Conservation (phyloP, 2,113 vertebrate genomes). For the Chaetops frenatus region DNA sequence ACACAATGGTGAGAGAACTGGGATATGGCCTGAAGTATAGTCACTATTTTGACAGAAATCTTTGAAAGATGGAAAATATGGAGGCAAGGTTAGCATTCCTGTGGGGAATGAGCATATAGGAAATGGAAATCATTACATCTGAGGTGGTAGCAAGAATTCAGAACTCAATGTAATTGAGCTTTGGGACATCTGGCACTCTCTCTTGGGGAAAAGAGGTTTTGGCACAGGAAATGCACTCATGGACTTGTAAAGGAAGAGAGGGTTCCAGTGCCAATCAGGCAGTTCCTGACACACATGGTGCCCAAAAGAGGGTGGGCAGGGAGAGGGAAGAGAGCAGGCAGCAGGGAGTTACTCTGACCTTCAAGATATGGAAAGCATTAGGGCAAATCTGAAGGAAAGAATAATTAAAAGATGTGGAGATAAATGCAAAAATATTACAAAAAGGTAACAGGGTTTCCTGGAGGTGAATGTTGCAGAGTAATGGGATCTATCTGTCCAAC, state of each 20-base stretch:
- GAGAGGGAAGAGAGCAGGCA: neutral
- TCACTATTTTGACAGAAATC: neutral
- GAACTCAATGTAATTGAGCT: neutral
- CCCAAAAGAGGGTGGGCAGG: neutral
- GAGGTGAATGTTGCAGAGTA: neutral
- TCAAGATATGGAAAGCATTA: neutral
- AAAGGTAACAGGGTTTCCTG: neutral
- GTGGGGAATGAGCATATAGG: neutral
- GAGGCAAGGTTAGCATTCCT: neutral
- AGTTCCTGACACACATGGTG: neutral
- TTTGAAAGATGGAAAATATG: neutral
- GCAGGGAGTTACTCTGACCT: neutral
- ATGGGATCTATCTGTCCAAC: neutral
- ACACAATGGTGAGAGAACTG: neutral
- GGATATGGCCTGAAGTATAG: neutral
- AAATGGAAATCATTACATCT: neutral
- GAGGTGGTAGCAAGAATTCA: neutral
- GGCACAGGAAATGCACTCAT: neutral
- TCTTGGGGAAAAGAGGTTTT: neutral
- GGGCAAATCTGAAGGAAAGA: neutral
- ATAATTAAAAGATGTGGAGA: neutral
- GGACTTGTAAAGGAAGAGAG: neutral
- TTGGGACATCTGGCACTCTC: constrained; percentile 2
- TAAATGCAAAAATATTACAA: neutral
- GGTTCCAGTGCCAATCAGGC: neutral